Evolutionary conservation across 2,888 invertebrate genomes (phyloP).

Genomic region (Apamea sordens): DNA sequence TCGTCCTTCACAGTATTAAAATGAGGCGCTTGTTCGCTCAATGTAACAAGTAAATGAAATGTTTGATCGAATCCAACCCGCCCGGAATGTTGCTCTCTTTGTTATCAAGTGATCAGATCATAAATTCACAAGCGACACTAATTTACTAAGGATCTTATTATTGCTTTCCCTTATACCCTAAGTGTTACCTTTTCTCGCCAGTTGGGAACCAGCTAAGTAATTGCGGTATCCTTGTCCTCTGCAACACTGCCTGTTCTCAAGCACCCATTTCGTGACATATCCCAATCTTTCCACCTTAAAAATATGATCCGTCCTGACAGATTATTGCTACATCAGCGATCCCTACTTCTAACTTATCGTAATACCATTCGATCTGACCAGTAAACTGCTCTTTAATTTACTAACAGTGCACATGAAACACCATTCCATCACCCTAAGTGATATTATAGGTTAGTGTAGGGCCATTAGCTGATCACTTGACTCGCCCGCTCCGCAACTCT

Average conservation of each 20-base stretch:
- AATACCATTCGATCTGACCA: conserved; percentile 10
- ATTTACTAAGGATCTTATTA: not conserved
- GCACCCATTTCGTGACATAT: not conserved
- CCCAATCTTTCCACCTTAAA: not conserved
- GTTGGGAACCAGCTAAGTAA: not conserved
- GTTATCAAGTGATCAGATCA: not conserved
- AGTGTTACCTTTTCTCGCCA: not conserved
- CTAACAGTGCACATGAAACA: conserved; percentile 16
- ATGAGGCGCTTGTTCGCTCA: no score
- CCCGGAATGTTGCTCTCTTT: not conserved
- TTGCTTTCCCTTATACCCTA: not conserved
- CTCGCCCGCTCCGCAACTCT: conserved; percentile 2
- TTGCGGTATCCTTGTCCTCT: not conserved
- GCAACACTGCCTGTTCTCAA: not conserved
- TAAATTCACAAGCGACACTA: not conserved
- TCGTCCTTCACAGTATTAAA: not conserved
- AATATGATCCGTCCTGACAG: no score
- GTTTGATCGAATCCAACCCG: not conserved
- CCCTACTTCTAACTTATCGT: not conserved
- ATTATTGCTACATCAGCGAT: not conserved
- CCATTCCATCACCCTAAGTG: conserved; percentile 17
- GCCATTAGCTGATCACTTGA: conserved; percentile 49
- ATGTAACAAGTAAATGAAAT: not conserved
- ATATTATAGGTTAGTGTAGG: conserved; percentile 26
- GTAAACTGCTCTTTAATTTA: conserved; percentile 13